These are phyloP conservation scores for Octomys mimax DNA, from an alignment of 2,797 vertebrate species.

Conservation along the genomic window DNA sequence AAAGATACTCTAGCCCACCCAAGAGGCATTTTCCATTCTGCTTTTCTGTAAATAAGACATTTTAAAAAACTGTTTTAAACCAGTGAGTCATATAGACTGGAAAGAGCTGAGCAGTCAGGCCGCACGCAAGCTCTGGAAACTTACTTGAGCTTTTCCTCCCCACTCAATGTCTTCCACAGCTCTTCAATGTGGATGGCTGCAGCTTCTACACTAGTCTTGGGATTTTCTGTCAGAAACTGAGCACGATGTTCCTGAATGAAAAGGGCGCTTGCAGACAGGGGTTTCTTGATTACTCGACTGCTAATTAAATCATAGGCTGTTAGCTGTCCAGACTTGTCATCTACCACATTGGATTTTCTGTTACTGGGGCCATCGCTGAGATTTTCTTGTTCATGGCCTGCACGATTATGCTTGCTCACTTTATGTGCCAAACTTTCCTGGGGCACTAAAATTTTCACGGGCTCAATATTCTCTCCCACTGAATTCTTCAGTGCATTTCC, in stretches of 20 bases:
- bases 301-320: slow-evolving; percentile 96
- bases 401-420: slow-evolving; percentile 57
- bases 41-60: slow-evolving; percentile 87
- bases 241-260: slow-evolving; percentile 93
- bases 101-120: slow-evolving; percentile 86
- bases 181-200: slow-evolving; percentile 90
- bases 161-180: slow-evolving; percentile 94
- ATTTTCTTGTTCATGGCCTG: slow-evolving; percentile 73
- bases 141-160: slow-evolving; percentile 95
- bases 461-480: slow-evolving; percentile 90
- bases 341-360: slow-evolving; percentile 91
- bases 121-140: slow-evolving; percentile 92
- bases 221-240: slow-evolving; percentile 91
- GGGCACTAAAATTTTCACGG: slow-evolving; percentile 91
- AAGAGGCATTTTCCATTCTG: slow-evolving; percentile 87
- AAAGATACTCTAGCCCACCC: slow-evolving; percentile 73
- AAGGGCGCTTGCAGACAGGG: slow-evolving; percentile 92
- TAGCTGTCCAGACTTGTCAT: slow-evolving; percentile 92
- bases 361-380: slow-evolving; percentile 69
- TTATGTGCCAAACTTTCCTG: slow-evolving; percentile 61
- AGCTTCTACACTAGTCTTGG: slow-evolving; percentile 91
- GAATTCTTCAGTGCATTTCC: slow-evolving; percentile 91
- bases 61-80: slow-evolving; percentile 69
- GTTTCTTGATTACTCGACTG: slow-evolving; percentile 91
- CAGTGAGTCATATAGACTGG: slow-evolving; percentile 90